Conservation (phyloP, 2,797 vertebrate species). For the Paedocypris micromegethes region DNA sequence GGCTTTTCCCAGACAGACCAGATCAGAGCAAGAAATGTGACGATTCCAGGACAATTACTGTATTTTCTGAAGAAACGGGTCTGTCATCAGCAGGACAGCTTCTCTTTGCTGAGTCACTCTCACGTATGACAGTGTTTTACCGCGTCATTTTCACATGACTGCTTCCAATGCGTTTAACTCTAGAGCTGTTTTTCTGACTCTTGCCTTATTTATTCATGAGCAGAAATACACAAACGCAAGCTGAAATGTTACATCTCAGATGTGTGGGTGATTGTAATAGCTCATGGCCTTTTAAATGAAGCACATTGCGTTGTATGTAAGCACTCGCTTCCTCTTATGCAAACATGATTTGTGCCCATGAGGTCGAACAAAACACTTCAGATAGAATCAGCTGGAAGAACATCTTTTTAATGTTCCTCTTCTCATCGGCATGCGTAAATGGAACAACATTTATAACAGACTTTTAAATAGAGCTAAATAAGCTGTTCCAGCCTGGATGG, state of each 20-base stretch:
- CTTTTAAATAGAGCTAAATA: not conserved
- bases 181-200: not conserved
- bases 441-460: not conserved
- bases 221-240: conserved; percentile 24
- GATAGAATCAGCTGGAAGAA: not conserved
- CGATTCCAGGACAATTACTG: not conserved
- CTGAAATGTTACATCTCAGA: conserved; percentile 18
- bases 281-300: conserved; percentile 18
- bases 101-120: not conserved
- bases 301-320: not conserved
- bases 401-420: too few species aligned
- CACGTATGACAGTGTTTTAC: conserved; percentile 1
- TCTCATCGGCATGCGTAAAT: not conserved
- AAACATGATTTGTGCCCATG: conserved; percentile 2
- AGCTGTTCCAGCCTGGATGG: too few species aligned
- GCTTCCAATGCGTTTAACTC: conserved; percentile 23
- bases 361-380: conserved; percentile 12
- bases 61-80: not conserved
- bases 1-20: conserved; percentile 4
- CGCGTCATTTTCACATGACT: not conserved
- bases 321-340: conserved; percentile 1
- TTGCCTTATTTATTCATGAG: conserved; percentile 41
- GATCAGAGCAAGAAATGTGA: not conserved
- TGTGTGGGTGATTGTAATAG: conserved; percentile 8
- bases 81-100: conserved; percentile 1